Evolutionary conservation across 2,113 vertebrate genomes (phyloP), one percentile per base, ranked within the genome.

Genomic region (Anoplopoma fimbria): DNA sequence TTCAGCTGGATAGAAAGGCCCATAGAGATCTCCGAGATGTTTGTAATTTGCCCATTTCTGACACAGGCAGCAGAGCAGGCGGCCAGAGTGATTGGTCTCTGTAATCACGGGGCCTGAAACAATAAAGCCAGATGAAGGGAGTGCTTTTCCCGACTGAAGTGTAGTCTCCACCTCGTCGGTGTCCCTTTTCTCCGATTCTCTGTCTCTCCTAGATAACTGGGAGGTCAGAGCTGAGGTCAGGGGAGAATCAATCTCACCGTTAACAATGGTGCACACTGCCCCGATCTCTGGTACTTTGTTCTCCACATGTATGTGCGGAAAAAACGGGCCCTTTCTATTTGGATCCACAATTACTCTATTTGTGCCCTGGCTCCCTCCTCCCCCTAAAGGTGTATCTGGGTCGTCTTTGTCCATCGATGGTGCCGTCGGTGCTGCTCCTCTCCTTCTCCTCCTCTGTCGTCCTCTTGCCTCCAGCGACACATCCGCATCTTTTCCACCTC

Each of bases 41-140:
- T 97, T 97, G 89, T 97, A 99, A 93, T 98, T 99, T 81, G 98
- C 97, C 97, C 98, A 99, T 93, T 99, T 99, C 90, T 98, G 97
- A 89, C 98, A 99, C 33, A 99, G 95, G 93, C 98, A 99, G 89
- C 98, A 99, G 36, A 99, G 96, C 84, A 99, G 94, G 71, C 96
- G 97, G 73, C 98, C 98, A 33, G 96, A 93, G 69, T 98, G 96
- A 83, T 96, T 94, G 40, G 97, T 96, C 83, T 99, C 98, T 3
- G 97, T 97, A 38, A 97, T 95, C 57, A 97, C 96, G 6, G 98
- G 97, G 45, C 98, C 98, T 88, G 96, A 96, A 77, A 99, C 95
- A 91, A 99, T 95, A 75, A 97, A 97, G 79, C 96, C 96, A 9
- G 98, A 98, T 40, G 95, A 95, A 64, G 98, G 98, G 71, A 99